These are phyloP conservation scores for Drepanosiphum platanoidis DNA, from an alignment of 2,888 invertebrate species.

Conservation along the genomic window DNA sequence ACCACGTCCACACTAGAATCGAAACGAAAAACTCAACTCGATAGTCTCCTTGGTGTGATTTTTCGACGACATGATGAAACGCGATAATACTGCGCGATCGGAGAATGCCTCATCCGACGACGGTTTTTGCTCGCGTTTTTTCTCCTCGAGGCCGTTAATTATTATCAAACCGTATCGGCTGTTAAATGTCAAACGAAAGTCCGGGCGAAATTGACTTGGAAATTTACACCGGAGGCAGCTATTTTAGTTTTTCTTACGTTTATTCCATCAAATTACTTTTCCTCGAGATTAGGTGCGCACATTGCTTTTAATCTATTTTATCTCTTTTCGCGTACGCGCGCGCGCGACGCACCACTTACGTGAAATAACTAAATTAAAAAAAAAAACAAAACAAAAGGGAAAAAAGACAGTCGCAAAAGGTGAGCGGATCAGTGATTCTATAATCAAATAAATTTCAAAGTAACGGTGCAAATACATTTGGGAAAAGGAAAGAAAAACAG, in stretches of 20 bases:
- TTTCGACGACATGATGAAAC: too few relatives aligned
- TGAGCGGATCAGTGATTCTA: not conserved
- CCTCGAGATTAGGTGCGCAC: not conserved
- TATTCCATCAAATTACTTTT: slow-evolving; percentile 20
- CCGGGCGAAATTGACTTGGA: not conserved
- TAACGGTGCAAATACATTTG: not conserved
- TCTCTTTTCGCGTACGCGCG: not conserved
- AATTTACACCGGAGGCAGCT: not conserved
- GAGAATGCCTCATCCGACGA: too few relatives aligned
- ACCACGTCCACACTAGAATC: too few relatives aligned
- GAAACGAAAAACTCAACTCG: too few relatives aligned
- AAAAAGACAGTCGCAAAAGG: not conserved
- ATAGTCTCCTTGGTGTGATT: too few relatives aligned
- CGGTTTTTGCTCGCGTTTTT: too few relatives aligned
- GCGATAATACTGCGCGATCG: too few relatives aligned
- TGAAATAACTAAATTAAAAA: not conserved
- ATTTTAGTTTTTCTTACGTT: not conserved
- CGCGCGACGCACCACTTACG: too few relatives aligned
- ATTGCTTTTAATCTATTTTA: slow-evolving; percentile 9
- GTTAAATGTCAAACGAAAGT: not conserved
- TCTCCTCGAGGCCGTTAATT: not conserved
- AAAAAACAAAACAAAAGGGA: too few relatives aligned
- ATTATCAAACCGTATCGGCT: slow-evolving; percentile 4
- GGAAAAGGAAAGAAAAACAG: not conserved
- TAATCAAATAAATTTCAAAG: not conserved